These are phyloP conservation scores for Anadara kagoshimensis DNA, from an alignment of 1,140 invertebrate species.

Conservation along the genomic window DNA sequence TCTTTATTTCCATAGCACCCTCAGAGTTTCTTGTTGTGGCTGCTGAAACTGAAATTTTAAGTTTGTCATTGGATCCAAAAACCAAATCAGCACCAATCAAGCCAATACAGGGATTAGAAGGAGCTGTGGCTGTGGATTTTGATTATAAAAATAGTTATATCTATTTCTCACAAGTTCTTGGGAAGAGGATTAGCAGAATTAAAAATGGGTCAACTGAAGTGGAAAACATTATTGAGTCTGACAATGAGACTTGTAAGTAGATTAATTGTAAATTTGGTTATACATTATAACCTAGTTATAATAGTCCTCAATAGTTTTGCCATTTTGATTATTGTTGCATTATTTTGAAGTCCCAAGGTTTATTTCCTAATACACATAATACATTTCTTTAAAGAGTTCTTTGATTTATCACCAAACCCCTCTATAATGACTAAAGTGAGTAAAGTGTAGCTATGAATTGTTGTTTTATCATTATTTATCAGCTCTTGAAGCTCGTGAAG, in stretches of 20 bases:
- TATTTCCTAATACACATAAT: no score
- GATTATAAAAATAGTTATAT: conserved; percentile 74
- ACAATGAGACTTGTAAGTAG: conserved; percentile 19
- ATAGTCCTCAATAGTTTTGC: no score
- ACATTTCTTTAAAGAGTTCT: no score
- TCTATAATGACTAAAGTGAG: no score
- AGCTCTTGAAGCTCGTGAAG: no score
- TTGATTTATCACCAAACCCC: no score
- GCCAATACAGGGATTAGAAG: conserved; percentile 73
- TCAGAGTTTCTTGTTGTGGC: conserved; percentile 93
- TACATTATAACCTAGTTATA: no score
- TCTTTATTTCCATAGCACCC: conserved; percentile 79
- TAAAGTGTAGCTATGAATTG: no score
- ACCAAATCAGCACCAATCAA: conserved; percentile 89
- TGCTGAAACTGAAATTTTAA: conserved; percentile 92
- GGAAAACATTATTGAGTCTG: conserved; percentile 48
- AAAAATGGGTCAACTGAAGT: conserved; percentile 44
- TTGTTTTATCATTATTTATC: no score
- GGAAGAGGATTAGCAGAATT: conserved; percentile 57
- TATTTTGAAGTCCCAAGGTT: no score
- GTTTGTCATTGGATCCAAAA: conserved; percentile 87
- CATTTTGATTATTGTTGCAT: no score
- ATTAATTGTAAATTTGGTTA: background rate
- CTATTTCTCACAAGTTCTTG: conserved; percentile 81
- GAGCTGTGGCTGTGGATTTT: conserved; percentile 68